These are phyloP conservation scores for Apostichopus californicus DNA, from an alignment of 35 echinoderm and acorn worm genomes.

Conservation along the genomic window DNA sequence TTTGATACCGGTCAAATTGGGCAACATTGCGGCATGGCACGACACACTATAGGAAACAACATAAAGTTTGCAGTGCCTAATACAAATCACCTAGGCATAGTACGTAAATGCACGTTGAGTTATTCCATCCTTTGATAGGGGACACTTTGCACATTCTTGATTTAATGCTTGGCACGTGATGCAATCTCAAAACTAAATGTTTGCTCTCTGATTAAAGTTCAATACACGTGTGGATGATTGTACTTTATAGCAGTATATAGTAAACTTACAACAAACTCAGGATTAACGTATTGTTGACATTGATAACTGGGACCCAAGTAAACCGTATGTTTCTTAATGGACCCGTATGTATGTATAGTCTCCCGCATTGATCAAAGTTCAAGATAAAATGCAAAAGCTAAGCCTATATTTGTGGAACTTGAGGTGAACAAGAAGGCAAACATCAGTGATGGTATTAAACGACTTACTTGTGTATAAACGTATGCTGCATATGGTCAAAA, in stretches of 20 bases:
- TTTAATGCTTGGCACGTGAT: conserved; percentile 21
- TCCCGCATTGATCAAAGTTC: conserved; percentile 25
- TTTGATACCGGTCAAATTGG: no score
- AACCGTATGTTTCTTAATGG: background rate
- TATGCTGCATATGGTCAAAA: no score
- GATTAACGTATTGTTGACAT: background rate
- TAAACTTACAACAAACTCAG: background rate
- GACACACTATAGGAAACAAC: no score
- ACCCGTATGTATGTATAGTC: background rate
- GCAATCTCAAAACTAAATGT: conserved; percentile 10
- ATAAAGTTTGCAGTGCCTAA: no score
- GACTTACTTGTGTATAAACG: background rate
- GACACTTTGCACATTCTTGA: background rate
- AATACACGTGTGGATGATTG: conserved; percentile 1
- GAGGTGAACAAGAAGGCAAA: background rate
- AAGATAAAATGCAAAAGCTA: background rate
- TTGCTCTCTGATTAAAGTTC: conserved; percentile 25
- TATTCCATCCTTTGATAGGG: no score
- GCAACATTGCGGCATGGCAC: no score
- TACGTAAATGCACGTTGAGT: no score
- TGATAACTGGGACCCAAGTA: background rate
- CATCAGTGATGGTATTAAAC: background rate
- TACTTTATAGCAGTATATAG: background rate
- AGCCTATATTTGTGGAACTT: background rate
- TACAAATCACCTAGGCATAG: no score